Evolutionary conservation across 2,797 vertebrate species (phyloP).

Genomic region (Perodicticus potto): DNA sequence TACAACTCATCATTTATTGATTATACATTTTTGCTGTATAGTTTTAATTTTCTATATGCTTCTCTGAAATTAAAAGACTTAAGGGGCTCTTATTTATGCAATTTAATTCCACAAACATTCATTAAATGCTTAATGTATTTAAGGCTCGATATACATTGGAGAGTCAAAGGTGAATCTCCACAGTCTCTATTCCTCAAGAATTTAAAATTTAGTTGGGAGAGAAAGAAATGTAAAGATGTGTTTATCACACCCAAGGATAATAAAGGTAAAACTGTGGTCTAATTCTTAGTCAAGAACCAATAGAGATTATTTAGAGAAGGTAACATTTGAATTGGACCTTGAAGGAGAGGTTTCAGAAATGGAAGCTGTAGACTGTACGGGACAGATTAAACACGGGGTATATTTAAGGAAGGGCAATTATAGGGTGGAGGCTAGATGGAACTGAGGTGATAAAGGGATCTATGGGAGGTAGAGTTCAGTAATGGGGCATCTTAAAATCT

Average conservation of each 20-base stretch:
- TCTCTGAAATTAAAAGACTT: conserved; percentile 48
- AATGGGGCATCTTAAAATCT: conserved; percentile 28
- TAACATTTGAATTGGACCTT: conserved; percentile 23
- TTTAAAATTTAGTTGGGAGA: conserved; percentile 36
- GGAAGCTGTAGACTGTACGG: neutral
- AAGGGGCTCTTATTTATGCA: neutral
- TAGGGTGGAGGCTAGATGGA: neutral
- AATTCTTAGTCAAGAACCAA: neutral
- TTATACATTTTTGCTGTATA: conserved; percentile 35
- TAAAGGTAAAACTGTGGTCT: neutral
- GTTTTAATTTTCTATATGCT: conserved; percentile 55
- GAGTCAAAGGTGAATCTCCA: neutral
- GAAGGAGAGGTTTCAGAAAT: conserved; percentile 46
- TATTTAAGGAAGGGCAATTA: neutral
- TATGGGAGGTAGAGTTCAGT: neutral
- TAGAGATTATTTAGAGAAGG: neutral
- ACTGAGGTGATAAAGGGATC: neutral
- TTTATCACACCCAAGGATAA: conserved; percentile 20
- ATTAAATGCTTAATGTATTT: conserved; percentile 11
- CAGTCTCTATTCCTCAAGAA: neutral
- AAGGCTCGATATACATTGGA: neutral
- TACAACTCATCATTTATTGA: conserved; percentile 26
- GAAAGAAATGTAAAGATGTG: conserved; percentile 17
- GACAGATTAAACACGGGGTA: neutral
- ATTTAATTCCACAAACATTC: neutral